These are phyloP conservation scores for Magallana gigas DNA, from an alignment of 1,140 invertebrate species.

Conservation along the genomic window DNA sequence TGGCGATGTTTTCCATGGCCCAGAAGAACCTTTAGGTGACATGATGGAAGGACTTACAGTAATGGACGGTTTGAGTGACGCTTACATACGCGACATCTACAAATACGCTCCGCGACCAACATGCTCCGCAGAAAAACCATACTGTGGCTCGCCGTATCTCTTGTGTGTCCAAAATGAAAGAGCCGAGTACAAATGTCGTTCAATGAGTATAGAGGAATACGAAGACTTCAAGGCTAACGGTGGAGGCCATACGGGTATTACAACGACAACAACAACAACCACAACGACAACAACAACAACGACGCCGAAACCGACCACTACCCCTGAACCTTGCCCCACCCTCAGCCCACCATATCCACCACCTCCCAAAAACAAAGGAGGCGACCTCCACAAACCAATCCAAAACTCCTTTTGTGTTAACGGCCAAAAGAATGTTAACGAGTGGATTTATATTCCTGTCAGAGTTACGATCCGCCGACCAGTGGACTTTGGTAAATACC, in stretches of 20 bases:
- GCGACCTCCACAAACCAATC: constrained; percentile 46
- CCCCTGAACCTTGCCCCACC: constrained; percentile 19
- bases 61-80: constrained; percentile 63
- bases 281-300: constrained; percentile 21
- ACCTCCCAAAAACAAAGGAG: background rate
- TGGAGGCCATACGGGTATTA: background rate
- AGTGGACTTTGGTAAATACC: constrained; percentile 62
- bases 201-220: constrained; percentile 48
- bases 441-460: constrained; percentile 73
- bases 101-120: constrained; percentile 67
- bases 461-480: constrained; percentile 68
- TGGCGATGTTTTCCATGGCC: constrained; percentile 51
- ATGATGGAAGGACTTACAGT: constrained; percentile 46
- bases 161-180: constrained; percentile 48
- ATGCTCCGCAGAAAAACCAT: constrained; percentile 54
- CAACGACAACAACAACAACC: constrained; percentile 19
- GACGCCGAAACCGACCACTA: constrained; percentile 32
- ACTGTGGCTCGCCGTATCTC: constrained; percentile 66
- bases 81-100: constrained; percentile 58
- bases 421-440: constrained; percentile 65
- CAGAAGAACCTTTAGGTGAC: constrained; percentile 44
- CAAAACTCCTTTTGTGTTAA: constrained; percentile 72
- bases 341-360: background rate
- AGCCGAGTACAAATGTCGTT: constrained; percentile 52
- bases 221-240: background rate